Base-by-base conservation (phyloP, 1,140 invertebrate genomes). In the Temnothorax nylanderi region DNA sequence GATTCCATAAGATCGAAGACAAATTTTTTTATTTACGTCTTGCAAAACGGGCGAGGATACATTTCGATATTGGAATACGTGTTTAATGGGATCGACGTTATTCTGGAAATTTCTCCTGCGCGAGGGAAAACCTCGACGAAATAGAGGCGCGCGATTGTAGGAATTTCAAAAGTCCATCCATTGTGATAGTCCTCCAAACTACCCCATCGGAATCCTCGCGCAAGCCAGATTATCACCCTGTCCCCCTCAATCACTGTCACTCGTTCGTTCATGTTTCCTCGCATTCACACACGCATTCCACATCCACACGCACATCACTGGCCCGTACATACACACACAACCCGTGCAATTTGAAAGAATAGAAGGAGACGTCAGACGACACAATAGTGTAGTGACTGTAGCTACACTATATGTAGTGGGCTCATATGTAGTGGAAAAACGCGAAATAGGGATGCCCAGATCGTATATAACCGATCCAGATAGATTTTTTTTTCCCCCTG, bases 361-460 rank as follows among this genome's bases (percentile, higher is more conserved):
- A 67, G 69, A 89, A 78, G 65, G 64, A 87, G 85, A 88, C 75
- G 76, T 88, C 81, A 87, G 71, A 37, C 85, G 86, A 86, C 47
- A 80, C 74, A 74, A 89, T 67, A 86, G 71, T 71, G 74, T 78
- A 86, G 58, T 87, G 71, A 90, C 34, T 37, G 69, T 56, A 90
- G 78, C 78, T 88, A 84, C 44, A 78, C 71, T 26, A 26, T 26
- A 26, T 26, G 26, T 26, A 26, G 16, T 88, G 74, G 51, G 26
- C 76, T 90, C 72, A 72, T 54, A 75, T 65, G 71, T 84, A 60
- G 67, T 87, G 80, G 75, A 78, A 64, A 76, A 60, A 74, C 88
- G 81, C 80, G 89, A 87, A 62, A 54, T 89, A 87, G 89, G 90
- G 90, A 89, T 91, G 90, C 90, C 90, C 90, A 90, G 47, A 80